Base-by-base conservation (phyloP, 2,888 invertebrate species). In the Nineta flava region DNA sequence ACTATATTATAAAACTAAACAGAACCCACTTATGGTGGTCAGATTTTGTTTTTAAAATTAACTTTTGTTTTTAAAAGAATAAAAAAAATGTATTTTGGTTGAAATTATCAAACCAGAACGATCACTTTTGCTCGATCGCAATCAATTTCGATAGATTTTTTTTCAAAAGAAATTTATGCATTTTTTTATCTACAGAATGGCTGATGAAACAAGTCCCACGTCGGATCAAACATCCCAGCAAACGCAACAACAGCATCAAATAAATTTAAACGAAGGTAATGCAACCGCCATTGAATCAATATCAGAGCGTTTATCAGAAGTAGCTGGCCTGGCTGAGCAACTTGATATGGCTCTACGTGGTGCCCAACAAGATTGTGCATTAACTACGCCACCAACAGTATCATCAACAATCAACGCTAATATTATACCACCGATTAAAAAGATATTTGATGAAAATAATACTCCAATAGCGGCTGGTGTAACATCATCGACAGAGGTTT, bases 321-420 rank as follows among this genome's bases (percentile, higher is more conserved):
- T 82, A 13, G 77, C 81, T 12, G 73, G 72, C 50, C 68, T 81
- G 17, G 81, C 81, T 2, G 81, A 81, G 61, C 77, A 79, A 53
- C 63, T 82, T 55, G 82, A 82, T 59, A 72, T 74, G 38, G 71
- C 74, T 19, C 62, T 78, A 51, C 65, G 69, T 40, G 72, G 72
- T 54, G 71, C 71, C 9, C 73, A 73, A 56, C 66, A 66, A 53
- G 65, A 67, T 54, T 65, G 66, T 53, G 57, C 58, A 57, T 45
- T 58, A 59, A 50, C 56, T 46, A 49, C 46, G 51, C 53, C 16
- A 48, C 54, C 16, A 41, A 66, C 53, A 61, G 59, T 34, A 57
- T 57, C 43, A 55, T 54, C 44, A 50, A 54, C 19, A 44, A 26
- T 26, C 7, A 26, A 26, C 26, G 53, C 16, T 35, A 66, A 53